A percentile compares a stretch with the other conserved stretches of the same genome.
Evolutionary conservation across 2,888 invertebrate genomes (phyloP).

Genomic region (Fissipunctia ypsillon): DNA sequence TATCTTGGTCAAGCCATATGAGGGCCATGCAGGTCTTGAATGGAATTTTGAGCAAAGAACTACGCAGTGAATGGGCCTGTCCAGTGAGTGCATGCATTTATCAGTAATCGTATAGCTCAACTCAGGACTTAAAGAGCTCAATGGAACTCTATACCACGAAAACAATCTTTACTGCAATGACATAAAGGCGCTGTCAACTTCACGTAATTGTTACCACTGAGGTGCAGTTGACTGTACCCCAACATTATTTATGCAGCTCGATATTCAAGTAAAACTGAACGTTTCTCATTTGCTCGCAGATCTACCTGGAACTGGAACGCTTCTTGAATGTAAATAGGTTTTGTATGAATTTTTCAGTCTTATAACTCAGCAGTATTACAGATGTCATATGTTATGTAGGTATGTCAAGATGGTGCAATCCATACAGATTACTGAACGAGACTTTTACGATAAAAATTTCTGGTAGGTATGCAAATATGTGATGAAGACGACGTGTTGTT

Average conservation of each 20-base stretch:
- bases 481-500: neutral
- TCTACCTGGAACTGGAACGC: constrained; percentile 41
- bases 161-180: neutral
- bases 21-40: no score
- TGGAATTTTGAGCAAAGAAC: neutral
- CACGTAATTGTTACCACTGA: neutral
- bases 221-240: neutral
- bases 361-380: constrained; percentile 5
- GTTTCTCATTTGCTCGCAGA: constrained; percentile 55
- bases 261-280: constrained; percentile 47
- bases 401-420: constrained; percentile 23
- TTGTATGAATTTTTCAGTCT: constrained; percentile 50
- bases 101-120: neutral
- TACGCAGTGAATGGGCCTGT: neutral
- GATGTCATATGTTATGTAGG: constrained; percentile 10
- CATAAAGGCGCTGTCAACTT: neutral
- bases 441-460: neutral
- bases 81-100: neutral
- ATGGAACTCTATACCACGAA: neutral
- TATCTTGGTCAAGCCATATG: neutral
- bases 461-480: neutral
- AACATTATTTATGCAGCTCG: constrained; percentile 45
- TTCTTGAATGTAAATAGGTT: constrained; percentile 51
- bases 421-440: constrained; percentile 7
- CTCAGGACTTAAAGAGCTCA: neutral